Evolutionary conservation across 1,140 invertebrate species (phyloP), one percentile per base, ranked within the genome.

Genomic region (Tenebrio molitor): DNA sequence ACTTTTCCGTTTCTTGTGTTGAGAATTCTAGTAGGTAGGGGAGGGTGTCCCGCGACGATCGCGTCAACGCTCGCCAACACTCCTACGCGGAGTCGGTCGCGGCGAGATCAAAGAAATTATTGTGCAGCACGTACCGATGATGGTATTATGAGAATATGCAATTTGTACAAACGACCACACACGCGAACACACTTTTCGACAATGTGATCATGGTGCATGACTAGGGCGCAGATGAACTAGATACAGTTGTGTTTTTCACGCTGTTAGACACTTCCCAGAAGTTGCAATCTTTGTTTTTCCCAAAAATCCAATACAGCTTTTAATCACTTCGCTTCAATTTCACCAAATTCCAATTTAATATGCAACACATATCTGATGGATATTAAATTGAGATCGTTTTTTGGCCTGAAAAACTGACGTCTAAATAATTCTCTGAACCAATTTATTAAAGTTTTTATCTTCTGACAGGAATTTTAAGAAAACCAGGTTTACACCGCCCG

Each of bases 111-210:
- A 78, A 78, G 75, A 62, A 53, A 44, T 25, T 8, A 34, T 25
- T 64, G 16, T 42, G n/a, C 12, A 69, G 74, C 77, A 77, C 75
- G 75, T 78, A 73, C 69, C 36, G 72, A 64, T 21, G 23, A 39
- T 70, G 53, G 71, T 73, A 76, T 69, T 72, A 64, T 64, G 65
- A 66, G 66, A 76, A 76, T 74, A 68, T 76, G 75, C 75, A 78
- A 78, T 78, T 78, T 78, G 66, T 70, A 74, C 41, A 66, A 53
- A 71, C 74, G 77, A 72, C 75, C 77, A 78, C 75, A 75, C 74
- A 72, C 71, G 63, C 36, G 36, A 39, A 5, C 4, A 12, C 5
- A 2, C 2, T 12, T 39, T 39, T 39, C 36, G 36, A 8, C 36
- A 39, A 39, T 12, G 36, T 39, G 36, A 39, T 39, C 36, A n/a